These are phyloP conservation scores for Saguinus midas DNA, from an alignment of 2,113 vertebrate genomes.

Conservation along the genomic window DNA sequence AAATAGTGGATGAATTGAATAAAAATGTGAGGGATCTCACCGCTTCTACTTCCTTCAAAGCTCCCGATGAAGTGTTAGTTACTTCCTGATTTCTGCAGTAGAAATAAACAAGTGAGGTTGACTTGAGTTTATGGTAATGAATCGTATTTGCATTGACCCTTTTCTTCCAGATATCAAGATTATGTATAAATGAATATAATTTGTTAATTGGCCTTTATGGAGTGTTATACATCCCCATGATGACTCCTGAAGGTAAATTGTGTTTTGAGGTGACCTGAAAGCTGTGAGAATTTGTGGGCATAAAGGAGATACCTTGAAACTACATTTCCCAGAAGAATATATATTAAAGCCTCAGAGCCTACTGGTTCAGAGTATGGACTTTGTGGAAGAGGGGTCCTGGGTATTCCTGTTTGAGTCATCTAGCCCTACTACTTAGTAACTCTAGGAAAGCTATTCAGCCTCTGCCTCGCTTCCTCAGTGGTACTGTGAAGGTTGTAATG, in stretches of 20 bases:
- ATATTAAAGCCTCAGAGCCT: not conserved
- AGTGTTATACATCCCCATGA: not conserved
- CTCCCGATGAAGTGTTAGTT: not conserved
- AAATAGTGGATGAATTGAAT: not conserved
- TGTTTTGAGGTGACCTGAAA: not conserved
- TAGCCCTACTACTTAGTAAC: not conserved
- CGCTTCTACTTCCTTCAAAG: not conserved
- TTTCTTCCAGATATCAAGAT: not conserved
- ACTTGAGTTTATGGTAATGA: not conserved
- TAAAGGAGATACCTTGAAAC: not conserved
- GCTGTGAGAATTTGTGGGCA: not conserved
- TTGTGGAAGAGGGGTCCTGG: not conserved
- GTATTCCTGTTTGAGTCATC: not conserved
- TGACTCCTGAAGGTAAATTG: not conserved
- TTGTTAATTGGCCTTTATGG: slow-evolving; percentile 9
- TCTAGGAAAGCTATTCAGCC: not conserved
- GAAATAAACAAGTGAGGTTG: not conserved
- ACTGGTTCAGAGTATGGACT: not conserved
- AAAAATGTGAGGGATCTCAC: not conserved
- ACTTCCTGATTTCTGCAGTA: not conserved
- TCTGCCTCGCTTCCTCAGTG: not conserved
- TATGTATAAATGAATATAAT: not conserved
- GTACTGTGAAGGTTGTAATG: not conserved
- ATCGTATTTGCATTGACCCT: not conserved
- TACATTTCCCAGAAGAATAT: not conserved